Percentiles rank a stretch among this genome's conserved stretches.
These are phyloP conservation scores for Takifugu bimaculatus DNA, from an alignment of 2,113 vertebrate genomes.

Conservation along the genomic window DNA sequence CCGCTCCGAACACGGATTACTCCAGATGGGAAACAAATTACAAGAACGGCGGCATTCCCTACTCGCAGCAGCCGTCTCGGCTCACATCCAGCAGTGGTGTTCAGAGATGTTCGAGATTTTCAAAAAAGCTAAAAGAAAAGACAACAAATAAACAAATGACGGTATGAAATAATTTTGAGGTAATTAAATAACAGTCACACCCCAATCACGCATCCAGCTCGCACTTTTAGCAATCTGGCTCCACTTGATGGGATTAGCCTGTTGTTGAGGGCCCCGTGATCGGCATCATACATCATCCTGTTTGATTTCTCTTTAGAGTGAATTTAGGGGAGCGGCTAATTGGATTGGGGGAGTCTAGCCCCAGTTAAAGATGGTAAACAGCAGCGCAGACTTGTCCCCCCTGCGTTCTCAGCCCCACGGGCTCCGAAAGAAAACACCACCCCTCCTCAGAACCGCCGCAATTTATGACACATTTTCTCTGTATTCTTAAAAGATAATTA, in stretches of 20 bases:
- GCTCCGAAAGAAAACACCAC: slow-evolving; percentile 43
- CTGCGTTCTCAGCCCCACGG: slow-evolving; percentile 46
- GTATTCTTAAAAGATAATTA: slow-evolving; percentile 74
- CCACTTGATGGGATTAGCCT: slow-evolving; percentile 56
- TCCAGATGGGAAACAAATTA: slow-evolving; percentile 37
- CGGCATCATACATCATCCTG: slow-evolving; percentile 62
- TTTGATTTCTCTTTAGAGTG: slow-evolving; percentile 62
- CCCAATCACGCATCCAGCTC: slow-evolving; percentile 53
- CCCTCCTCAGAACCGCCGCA: slow-evolving; percentile 57
- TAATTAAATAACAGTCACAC: slow-evolving; percentile 65
- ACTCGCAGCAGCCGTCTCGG: slow-evolving; percentile 7
- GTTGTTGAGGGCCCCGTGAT: slow-evolving; percentile 52
- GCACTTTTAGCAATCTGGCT: slow-evolving; percentile 48
- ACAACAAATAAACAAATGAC: slow-evolving; percentile 49
- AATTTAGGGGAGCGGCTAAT: slow-evolving; percentile 64
- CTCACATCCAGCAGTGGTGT: slow-evolving; percentile 7
- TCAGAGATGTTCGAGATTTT: background rate
- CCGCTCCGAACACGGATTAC: slow-evolving; percentile 24
- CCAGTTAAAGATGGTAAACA: slow-evolving; percentile 65
- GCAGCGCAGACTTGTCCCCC: slow-evolving; percentile 43
- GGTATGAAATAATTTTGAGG: slow-evolving; percentile 51
- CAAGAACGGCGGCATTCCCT: slow-evolving; percentile 23
- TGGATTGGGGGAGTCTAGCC: slow-evolving; percentile 58
- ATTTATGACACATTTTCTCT: slow-evolving; percentile 66
- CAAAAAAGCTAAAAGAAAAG: too few species aligned